Evolutionary conservation across 2,113 vertebrate genomes (phyloP).

Genomic region (Neotragus pygmaeus): DNA sequence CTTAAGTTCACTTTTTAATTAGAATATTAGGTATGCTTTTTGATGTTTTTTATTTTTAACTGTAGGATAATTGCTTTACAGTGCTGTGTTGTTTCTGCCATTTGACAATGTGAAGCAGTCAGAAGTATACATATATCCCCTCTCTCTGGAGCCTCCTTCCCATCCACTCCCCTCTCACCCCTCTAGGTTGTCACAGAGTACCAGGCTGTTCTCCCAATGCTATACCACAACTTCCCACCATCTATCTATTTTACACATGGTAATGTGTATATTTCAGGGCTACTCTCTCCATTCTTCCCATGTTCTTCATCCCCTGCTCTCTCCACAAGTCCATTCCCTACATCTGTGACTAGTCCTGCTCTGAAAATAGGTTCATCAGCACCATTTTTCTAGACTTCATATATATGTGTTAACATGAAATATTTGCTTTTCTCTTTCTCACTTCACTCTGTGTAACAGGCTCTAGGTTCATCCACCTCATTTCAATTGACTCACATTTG

Average conservation of each 20-base stretch:
- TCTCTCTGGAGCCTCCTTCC: not conserved
- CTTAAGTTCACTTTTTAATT: not conserved
- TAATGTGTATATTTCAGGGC: not conserved
- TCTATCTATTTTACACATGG: not conserved
- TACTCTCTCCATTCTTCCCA: not conserved
- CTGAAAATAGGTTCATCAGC: not conserved
- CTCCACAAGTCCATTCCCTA: not conserved
- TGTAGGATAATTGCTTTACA: not conserved
- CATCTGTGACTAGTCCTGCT: not conserved
- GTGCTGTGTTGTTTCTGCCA: not conserved
- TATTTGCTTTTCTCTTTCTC: not conserved
- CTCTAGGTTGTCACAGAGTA: not conserved
- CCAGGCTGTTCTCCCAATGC: not conserved
- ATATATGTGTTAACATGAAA: not conserved
- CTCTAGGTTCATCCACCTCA: not conserved
- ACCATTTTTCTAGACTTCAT: not conserved
- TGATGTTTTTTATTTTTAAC: not conserved
- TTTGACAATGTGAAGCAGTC: not conserved
- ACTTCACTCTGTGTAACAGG: not conserved
- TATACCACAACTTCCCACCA: not conserved
- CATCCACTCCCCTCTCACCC: not conserved
- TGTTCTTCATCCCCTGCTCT: not conserved
- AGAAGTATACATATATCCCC: not conserved
- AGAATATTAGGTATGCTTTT: not conserved
- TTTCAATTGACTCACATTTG: not conserved